phyloP scores from a whole-genome alignment of 2,888 invertebrate genomes.

The Lasioglossum lativentre region DNA sequence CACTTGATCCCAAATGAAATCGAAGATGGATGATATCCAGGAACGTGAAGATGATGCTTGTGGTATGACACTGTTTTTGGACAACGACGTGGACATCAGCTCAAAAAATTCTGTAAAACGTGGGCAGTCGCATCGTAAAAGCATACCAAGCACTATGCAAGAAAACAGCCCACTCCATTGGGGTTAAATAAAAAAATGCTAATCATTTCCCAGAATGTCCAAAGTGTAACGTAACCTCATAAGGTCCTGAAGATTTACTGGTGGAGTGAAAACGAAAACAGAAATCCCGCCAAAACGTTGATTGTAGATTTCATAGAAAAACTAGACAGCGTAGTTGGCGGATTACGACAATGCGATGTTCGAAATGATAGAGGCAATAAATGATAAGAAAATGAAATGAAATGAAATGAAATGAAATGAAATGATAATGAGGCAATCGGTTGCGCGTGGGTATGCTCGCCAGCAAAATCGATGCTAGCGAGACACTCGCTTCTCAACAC shows the following conservation, averaged over 20 bases:
- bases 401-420: conserved; percentile 46
- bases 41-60: conserved; percentile 82
- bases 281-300: conserved; percentile 62
- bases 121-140: conserved; percentile 72
- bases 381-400: conserved; percentile 41
- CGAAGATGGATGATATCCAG: conserved; percentile 83
- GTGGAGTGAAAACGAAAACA: conserved; percentile 21
- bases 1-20: conserved; percentile 84
- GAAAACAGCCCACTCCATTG: conserved; percentile 51
- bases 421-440: conserved; percentile 48
- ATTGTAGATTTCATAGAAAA: not conserved
- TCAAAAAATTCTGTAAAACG: conserved; percentile 82
- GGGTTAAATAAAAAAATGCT: conserved; percentile 28
- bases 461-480: conserved; percentile 62
- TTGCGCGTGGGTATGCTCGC: conserved; percentile 64
- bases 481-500: conserved; percentile 25
- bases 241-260: conserved; percentile 24
- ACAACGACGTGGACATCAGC: conserved; percentile 83
- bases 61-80: conserved; percentile 82
- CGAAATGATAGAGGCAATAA: not conserved
- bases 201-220: conserved; percentile 19
- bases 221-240: conserved; percentile 13
- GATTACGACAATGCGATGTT: conserved; percentile 1
- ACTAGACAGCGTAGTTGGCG: not conserved
- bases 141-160: conserved; percentile 41